Percentiles rank a stretch among this genome's conserved stretches.
phyloP scores from a whole-genome alignment of 2,888 invertebrate species.

The Lysandra bellargus region DNA sequence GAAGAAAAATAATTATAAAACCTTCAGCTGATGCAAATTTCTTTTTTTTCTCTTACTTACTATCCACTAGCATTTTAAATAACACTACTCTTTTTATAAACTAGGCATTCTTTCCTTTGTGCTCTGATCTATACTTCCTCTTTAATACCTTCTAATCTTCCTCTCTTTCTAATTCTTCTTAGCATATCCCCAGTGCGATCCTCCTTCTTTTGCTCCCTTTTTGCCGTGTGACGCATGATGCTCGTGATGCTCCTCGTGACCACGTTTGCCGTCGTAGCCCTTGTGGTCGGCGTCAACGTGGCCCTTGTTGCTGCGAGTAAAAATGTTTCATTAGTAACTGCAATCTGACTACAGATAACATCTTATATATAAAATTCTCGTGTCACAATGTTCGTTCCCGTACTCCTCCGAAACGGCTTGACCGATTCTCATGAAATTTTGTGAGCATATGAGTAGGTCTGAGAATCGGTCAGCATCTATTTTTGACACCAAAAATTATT shows the following conservation, averaged over 20 bases:
- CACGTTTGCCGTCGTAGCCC: constrained; percentile 81
- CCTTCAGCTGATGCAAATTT: background rate
- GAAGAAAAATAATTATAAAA: background rate
- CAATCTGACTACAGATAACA: background rate
- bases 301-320: constrained; percentile 79
- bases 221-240: constrained; percentile 81
- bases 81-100: background rate
- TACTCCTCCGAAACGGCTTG: too few species aligned
- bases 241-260: constrained; percentile 82
- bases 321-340: background rate
- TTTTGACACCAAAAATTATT: too few species aligned
- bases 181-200: constrained; percentile 70
- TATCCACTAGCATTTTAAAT: background rate
- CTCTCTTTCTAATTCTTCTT: constrained; percentile 54
- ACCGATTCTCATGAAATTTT: too few species aligned
- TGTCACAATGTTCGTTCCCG: too few species aligned
- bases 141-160: background rate
- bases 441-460: too few species aligned
- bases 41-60: background rate
- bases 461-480: too few species aligned
- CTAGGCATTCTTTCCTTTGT: background rate
- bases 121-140: background rate
- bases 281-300: constrained; percentile 84
- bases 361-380: too few species aligned
- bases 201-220: constrained; percentile 81